phyloP scores from a whole-genome alignment of 2,113 vertebrate genomes.

The Ochotona curzoniae region DNA sequence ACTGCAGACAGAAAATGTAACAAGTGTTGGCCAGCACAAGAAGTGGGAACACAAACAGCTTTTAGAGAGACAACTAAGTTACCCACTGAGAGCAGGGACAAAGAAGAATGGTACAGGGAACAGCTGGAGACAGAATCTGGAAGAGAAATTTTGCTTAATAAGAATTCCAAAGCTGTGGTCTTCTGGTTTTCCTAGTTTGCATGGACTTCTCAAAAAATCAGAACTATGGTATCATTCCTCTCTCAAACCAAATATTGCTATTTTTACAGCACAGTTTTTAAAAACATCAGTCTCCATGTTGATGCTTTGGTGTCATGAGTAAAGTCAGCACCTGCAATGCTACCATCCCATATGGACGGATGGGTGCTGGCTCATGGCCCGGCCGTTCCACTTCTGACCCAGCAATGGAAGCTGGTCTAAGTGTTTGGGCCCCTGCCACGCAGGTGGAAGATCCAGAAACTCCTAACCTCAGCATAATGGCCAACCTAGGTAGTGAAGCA shows the following conservation, averaged over 20 bases:
- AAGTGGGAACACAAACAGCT: neutral
- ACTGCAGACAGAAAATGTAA: neutral
- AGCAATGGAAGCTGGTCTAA: no score
- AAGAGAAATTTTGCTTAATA: neutral
- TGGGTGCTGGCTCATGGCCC: no score
- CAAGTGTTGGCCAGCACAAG: neutral
- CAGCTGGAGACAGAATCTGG: neutral
- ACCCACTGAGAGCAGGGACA: neutral
- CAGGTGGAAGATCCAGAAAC: no score
- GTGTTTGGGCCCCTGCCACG: no score
- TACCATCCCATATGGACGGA: no score
- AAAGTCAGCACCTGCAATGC: no score
- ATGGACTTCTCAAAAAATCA: slow-evolving; percentile 17
- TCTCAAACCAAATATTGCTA: slow-evolving; percentile 31
- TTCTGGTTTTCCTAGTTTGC: neutral
- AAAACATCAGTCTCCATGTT: neutral
- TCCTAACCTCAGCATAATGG: no score
- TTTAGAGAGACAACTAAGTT: neutral
- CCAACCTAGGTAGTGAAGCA: no score
- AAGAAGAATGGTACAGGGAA: neutral
- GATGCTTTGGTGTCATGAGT: no score
- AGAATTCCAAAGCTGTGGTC: neutral
- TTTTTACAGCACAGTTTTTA: neutral
- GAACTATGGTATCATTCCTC: neutral
- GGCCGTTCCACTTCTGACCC: no score